Base-by-base conservation (phyloP, 2,888 invertebrate species). In the Taenaris catops region DNA sequence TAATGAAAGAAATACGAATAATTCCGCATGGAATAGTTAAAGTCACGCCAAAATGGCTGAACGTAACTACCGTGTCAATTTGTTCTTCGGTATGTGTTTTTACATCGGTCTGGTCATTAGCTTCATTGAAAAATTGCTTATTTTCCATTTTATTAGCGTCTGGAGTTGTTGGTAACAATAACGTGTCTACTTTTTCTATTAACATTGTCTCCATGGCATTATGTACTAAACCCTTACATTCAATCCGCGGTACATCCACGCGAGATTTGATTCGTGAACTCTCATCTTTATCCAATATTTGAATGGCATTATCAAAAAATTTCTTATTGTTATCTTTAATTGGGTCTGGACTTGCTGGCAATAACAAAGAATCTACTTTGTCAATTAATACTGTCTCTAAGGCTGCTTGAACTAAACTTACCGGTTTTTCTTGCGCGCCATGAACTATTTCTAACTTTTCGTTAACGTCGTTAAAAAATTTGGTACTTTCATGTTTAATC, bases 141-240 rank as follows among this genome's bases (percentile, higher is more conserved):
- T 70, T 66, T 27, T 59, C 53, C 25, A 50, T 47, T 37, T 59
- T 55, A 4, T 48, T 34, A 1, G 59, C 58, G 36, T 73, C 72
- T 7, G 84, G 80, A 11, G 78, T 71, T 10, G 83, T 62, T 1
- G 83, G 79, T 44, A 83, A 52, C 32, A 86, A 62, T 20, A 84
- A 46, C 19, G 72, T 68, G 28, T 83, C 87, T 1, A 89, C 86
- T 63, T 79, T 87, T 45, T 90, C 89, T 43, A 89, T 76, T 4
- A 89, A 67, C 37, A 89, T 89, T 21, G 88, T 89, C 55, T 88
- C 86, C 72, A 89, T 84, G 9, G 89, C 90, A 8, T 88, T 88
- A 32, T 86, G 84, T 24, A 89, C 53, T 25, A 89, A 48, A 4
- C 88, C 78, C 1, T 70, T 63, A 0, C 75, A 60, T 48, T 78